phyloP scores from a whole-genome alignment of 2,888 invertebrate species.

The Pasiphila rectangulata region DNA sequence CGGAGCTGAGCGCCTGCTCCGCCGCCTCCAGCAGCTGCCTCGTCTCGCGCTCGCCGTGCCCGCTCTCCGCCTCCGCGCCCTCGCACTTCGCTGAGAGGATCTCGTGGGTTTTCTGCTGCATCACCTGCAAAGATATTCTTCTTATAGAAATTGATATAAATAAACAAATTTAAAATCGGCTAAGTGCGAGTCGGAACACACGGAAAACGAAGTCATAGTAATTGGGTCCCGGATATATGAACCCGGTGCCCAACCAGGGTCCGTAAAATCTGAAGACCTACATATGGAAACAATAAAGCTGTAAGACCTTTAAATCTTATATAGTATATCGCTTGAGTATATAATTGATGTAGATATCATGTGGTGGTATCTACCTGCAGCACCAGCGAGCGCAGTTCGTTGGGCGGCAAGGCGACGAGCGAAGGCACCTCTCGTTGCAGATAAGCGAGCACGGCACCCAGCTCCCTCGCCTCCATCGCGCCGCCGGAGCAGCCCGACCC shows the following conservation, averaged over 20 bases:
- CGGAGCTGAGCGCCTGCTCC: conserved; percentile 66
- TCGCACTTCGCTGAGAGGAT: conserved; percentile 67
- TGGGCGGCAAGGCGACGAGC: conserved; percentile 74
- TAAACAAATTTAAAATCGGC: no score
- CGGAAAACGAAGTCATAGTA: no score
- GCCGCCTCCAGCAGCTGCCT: conserved; percentile 67
- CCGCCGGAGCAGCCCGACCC: conserved; percentile 32
- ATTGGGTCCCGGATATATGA: no score
- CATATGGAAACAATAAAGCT: no score
- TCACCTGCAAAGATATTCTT: conserved; percentile 52
- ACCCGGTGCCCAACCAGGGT: no score
- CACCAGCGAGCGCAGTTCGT: conserved; percentile 73
- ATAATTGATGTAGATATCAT: no score
- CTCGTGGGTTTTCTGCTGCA: conserved; percentile 79
- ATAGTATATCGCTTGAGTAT: no score
- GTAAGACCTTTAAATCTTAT: no score
- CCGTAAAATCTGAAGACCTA: no score
- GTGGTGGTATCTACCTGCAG: conserved; percentile 66
- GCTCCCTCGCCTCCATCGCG: conserved; percentile 72
- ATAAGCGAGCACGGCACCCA: conserved; percentile 82
- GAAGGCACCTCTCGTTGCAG: conserved; percentile 81
- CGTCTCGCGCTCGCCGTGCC: conserved; percentile 55
- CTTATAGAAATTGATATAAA: neutral
- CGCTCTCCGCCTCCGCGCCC: conserved; percentile 32
- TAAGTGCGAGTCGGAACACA: no score